Evolutionary conservation across 2,888 invertebrate genomes (phyloP).

Genomic region (Monopis laevigella): DNA sequence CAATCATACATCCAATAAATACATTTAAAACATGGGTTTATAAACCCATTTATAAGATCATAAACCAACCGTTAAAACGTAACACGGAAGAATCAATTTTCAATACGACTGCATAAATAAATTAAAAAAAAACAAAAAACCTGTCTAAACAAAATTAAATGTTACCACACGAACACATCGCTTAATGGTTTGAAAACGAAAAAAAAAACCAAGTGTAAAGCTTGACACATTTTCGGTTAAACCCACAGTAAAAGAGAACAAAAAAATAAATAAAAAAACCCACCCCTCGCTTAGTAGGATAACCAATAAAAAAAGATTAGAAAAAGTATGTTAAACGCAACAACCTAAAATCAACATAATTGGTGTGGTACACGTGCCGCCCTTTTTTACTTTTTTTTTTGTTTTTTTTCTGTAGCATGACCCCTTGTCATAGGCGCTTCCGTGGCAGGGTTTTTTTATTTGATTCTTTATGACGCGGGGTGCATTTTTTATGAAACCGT

Average conservation of each 20-base stretch:
- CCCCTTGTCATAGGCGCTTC: constrained; percentile 24
- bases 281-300: constrained; percentile 34
- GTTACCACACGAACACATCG: constrained; percentile 26
- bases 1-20: too few relatives aligned
- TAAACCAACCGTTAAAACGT: constrained; percentile 19
- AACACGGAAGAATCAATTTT: constrained; percentile 22
- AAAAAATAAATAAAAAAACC: constrained; percentile 37
- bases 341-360: constrained; percentile 56
- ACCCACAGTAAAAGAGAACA: constrained; percentile 16
- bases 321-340: constrained; percentile 38
- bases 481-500: constrained; percentile 56
- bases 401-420: constrained; percentile 16
- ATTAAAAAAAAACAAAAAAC: constrained; percentile 24
- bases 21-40: too few relatives aligned
- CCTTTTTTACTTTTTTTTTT: constrained; percentile 37
- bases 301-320: constrained; percentile 48
- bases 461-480: constrained; percentile 35
- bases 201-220: constrained; percentile 37
- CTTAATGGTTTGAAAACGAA: constrained; percentile 22
- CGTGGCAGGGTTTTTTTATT: constrained; percentile 16
- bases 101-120: constrained; percentile 18
- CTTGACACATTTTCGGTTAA: constrained; percentile 38
- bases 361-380: constrained; percentile 51
- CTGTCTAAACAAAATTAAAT: constrained; percentile 47
- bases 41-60: too few relatives aligned